phyloP scores from a whole-genome alignment of 2,888 invertebrate genomes.

The Escarpia spicata region DNA sequence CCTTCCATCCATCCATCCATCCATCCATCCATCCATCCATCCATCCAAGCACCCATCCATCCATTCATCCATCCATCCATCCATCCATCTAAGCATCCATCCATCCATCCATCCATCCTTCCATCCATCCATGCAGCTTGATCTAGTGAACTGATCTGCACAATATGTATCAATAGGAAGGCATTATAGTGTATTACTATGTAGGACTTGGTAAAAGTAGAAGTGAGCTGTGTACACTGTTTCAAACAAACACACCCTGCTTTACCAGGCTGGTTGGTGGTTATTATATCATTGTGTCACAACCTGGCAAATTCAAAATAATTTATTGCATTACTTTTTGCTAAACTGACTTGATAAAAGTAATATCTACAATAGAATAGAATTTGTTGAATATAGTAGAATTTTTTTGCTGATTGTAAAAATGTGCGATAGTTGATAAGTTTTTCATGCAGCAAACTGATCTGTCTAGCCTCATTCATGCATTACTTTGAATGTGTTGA shows the following conservation, averaged over 20 bases:
- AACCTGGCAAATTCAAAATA: neutral
- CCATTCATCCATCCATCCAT: no score
- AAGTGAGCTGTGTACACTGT: neutral
- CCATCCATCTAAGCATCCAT: no score
- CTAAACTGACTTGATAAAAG: no score
- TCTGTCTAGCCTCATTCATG: neutral
- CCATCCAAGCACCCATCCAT: no score
- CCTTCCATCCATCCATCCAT: no score
- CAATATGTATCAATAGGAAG: neutral
- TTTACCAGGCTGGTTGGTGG: neutral
- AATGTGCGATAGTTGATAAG: neutral
- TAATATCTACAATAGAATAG: no score
- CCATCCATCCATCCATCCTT: no score
- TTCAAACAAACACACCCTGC: neutral
- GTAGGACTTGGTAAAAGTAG: neutral
- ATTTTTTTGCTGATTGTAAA: no score
- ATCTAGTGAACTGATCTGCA: neutral
- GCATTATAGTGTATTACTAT: neutral
- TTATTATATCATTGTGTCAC: neutral
- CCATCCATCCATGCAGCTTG: no score
- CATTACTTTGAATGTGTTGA: conserved; percentile 29
- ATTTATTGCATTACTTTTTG: no score
- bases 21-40: no score
- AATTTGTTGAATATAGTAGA: no score
- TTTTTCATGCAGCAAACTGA: neutral